Evolutionary conservation across 2,797 vertebrate genomes (phyloP).

Genomic region (Diglossa cyanea): DNA sequence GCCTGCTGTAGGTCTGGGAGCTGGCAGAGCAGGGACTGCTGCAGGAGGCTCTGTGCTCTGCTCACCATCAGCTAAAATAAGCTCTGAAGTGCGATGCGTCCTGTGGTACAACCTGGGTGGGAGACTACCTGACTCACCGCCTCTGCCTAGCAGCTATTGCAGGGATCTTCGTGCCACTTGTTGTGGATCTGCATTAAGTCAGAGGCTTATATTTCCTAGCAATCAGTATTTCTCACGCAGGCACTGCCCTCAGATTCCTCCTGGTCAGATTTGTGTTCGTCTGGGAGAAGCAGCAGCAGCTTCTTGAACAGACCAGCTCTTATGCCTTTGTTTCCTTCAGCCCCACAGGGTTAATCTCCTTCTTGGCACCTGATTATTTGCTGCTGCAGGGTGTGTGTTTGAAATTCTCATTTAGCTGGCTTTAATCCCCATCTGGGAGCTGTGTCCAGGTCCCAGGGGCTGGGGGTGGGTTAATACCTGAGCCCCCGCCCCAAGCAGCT

Average conservation of each 20-base stretch:
- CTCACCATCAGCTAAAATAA: neutral
- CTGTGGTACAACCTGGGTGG: neutral
- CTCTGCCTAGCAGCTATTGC: neutral
- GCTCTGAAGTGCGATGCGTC: neutral
- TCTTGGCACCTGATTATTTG: slow-evolving; percentile 58
- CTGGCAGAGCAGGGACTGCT: neutral
- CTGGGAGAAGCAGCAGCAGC: slow-evolving; percentile 7
- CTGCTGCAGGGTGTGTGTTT: neutral
- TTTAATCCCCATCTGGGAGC: slow-evolving; percentile 37
- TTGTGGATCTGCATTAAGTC: neutral
- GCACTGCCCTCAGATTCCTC: neutral
- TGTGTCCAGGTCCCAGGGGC: neutral
- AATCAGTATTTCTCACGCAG: neutral
- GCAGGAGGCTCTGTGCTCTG: neutral
- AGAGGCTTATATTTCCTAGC: neutral
- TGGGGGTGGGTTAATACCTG: neutral
- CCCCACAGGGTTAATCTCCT: slow-evolving; percentile 34
- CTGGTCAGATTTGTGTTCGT: neutral
- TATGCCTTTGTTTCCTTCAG: slow-evolving; percentile 10
- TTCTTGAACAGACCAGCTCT: neutral
- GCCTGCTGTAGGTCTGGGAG: neutral
- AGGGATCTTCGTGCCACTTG: neutral
- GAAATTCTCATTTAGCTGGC: slow-evolving; percentile 40
- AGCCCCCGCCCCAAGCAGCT: neutral
- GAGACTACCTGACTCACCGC: neutral